These are phyloP conservation scores for Rhodophaea formosa DNA, from an alignment of 2,888 invertebrate species.

Conservation along the genomic window DNA sequence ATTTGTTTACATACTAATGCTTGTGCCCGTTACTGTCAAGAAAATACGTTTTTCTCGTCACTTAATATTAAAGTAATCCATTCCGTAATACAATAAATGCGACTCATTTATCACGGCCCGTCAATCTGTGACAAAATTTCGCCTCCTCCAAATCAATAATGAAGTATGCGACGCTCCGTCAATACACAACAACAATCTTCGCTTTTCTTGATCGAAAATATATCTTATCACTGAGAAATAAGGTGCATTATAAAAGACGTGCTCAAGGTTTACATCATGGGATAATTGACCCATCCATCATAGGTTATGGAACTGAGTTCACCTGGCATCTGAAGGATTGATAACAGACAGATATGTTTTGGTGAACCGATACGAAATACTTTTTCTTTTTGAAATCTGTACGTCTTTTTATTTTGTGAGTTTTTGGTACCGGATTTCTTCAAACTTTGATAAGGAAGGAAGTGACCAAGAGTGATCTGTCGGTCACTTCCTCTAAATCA, in stretches of 20 bases:
- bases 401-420: too few relatives aligned
- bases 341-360: conserved; percentile 29
- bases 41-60: background rate
- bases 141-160: conserved; percentile 41
- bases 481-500: too few relatives aligned
- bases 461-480: too few relatives aligned
- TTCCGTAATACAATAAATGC: conserved; percentile 2
- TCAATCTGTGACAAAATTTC: conserved; percentile 41
- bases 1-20: too few relatives aligned
- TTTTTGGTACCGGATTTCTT: too few relatives aligned
- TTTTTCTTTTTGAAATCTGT: background rate
- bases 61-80: background rate
- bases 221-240: conserved; percentile 25
- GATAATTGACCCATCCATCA: conserved; percentile 55
- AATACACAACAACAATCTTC: conserved; percentile 24
- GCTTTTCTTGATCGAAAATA: conserved; percentile 21
- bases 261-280: conserved; percentile 30
- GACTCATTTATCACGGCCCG: conserved; percentile 26
- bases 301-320: conserved; percentile 34
- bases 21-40: background rate
- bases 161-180: conserved; percentile 36
- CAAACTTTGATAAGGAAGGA: too few relatives aligned
- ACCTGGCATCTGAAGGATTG: conserved; percentile 41
- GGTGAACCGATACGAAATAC: background rate
- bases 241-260: conserved; percentile 27